Evolutionary conservation across 2,113 vertebrate species (phyloP), one percentile per base, ranked within the genome.

Genomic region (Oreotrochilus melanogaster): DNA sequence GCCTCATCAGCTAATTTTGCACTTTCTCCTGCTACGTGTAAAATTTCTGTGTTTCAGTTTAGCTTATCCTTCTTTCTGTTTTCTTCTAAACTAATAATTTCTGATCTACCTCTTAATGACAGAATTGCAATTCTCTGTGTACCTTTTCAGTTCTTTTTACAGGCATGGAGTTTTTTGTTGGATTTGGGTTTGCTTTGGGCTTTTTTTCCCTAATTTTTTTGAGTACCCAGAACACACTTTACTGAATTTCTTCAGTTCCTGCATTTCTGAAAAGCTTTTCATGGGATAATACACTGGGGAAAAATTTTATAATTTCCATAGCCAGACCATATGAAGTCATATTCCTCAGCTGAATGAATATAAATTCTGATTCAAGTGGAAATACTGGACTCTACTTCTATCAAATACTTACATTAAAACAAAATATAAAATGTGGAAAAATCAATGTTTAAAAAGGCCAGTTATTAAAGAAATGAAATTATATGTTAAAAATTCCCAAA

Each of bases 171-270:
- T 0, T 27, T 51, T 51, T 50, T 33, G 45, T 35, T 24, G 33
- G 23, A 4, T 0, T 28, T 8, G 19, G 11, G 1, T 25, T n/a
- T 37, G 6, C 10, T 65, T 54, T 35, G 4, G 0, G 0, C 23
- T 48, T 57, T 57, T 74, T 18, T 9, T 8, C 14, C 10, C 0
- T 6, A 58, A 75, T 48, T 6, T 18, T 17, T 75, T 33, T 64
- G 19, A 2, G 2, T 33, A 56, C 86, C 72, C 21, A 39, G 64
- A 69, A 14, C 7, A 56, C 6, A 45, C 1, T n/a, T 72, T 13
- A 25, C 4, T 71, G 21, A 83, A 45, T 4, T 65, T 39, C 33
- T 57, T 72, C 64, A 30, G 2, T 47, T 70, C 48, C 28, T 53
- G 3, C 6, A 39, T 45, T 80, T 84, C 21, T 61, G 58, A 66